Evolutionary conservation across 2,888 invertebrate species (phyloP), one percentile per base, ranked within the genome.

Genomic region (Odontocerum albicorne): DNA sequence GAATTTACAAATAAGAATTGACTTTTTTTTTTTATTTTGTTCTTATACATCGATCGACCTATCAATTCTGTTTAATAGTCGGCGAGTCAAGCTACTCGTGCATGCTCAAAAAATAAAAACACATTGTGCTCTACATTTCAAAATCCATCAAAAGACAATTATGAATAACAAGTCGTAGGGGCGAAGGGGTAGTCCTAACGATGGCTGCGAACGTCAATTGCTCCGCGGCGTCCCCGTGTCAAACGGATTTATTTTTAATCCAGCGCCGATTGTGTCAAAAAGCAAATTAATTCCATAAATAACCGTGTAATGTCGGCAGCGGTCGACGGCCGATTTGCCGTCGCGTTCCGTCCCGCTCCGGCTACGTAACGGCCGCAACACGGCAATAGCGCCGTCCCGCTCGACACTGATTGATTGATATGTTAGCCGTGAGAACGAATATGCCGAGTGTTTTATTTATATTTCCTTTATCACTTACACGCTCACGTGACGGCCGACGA

Each of bases 251-350:
- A 49, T 49, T 49, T 49, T 42, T 49, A 40, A 17, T 22, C 27
- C 13, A 42, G 19, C 42, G 43, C 44, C 52, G 44, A 57, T 53
- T 49, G 57, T 53, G 57, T 57, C 57, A 57, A 57, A 49, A 57
- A 39, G 49, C 44, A 53, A 57, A 57, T 53, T 57, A 54, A 57
- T 57, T 57, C 53, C 53, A 57, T 57, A 57, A 57, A 54, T 53
- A 57, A 53, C 33, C 49, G 36, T 44, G 53, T 49, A 52, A 49
- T 22, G 19, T 27, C n/a, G n/a, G n/a, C n/a, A n/a, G n/a, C n/a
- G 27, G 38, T 39, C 27, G 47, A 27, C 47, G 38, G 38, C 38
- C 47, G 39, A 49, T 49, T 38, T 49, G 47, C 27, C 42, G 12
- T 12, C 2, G 12, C 31, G 20, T 10, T 32, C 10, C 20, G 16